A percentile compares a stretch with the other conserved stretches of the same genome.
Evolutionary conservation across 2,797 vertebrate genomes (phyloP).

Genomic region (Xiphorhynchus erythropygius): DNA sequence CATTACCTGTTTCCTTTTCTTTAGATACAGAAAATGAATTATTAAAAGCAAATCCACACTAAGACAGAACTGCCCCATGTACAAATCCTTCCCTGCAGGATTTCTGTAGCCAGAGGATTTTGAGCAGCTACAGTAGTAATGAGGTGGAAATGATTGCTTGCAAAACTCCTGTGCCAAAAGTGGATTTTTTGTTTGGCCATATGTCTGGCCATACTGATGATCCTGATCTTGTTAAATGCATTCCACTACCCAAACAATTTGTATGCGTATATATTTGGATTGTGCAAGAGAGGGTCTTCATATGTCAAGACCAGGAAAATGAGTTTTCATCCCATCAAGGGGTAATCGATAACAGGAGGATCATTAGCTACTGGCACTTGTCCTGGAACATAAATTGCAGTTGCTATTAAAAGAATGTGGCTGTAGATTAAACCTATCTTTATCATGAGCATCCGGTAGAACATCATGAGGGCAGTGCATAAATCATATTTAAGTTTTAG

Average conservation of each 20-base stretch:
- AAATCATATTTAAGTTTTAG: not conserved
- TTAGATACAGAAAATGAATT: not conserved
- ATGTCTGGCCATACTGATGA: not conserved
- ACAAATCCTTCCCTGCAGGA: not conserved
- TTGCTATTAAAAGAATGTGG: not conserved
- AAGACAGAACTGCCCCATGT: not conserved
- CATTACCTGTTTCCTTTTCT: not conserved
- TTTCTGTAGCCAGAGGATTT: not conserved
- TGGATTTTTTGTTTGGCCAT: not conserved
- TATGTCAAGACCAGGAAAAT: not conserved
- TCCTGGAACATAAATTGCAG: not conserved
- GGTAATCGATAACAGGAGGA: not conserved
- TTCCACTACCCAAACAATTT: not conserved
- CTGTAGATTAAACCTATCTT: not conserved
- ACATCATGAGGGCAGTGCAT: not conserved
- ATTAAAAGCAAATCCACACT: not conserved
- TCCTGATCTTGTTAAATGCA: not conserved
- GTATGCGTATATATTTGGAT: not conserved
- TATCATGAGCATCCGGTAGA: not conserved
- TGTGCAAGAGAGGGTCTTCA: not conserved
- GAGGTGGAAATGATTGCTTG: not conserved
- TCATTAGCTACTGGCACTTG: slow-evolving; percentile 14
- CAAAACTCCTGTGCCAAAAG: not conserved
- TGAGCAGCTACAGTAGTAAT: not conserved
- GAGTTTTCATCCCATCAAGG: not conserved